phyloP scores from a whole-genome alignment of 2,797 vertebrate genomes.

The Gorsachius magnificus region DNA sequence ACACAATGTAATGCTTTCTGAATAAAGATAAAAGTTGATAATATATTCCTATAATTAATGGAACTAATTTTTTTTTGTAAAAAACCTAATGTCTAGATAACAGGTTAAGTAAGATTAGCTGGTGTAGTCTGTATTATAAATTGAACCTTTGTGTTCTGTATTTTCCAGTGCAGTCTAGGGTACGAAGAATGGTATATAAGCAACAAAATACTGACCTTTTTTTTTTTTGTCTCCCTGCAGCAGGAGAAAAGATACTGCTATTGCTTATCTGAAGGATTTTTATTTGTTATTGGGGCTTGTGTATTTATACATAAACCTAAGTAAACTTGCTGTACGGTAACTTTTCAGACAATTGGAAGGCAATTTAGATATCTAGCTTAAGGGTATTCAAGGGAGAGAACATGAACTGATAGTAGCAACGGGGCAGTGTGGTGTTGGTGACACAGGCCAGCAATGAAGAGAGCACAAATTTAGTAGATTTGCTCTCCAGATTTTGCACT shows the following conservation, averaged over 20 bases:
- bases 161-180: background rate
- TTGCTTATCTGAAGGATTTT: background rate
- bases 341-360: background rate
- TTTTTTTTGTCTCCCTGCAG: background rate
- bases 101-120: background rate
- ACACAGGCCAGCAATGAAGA: background rate
- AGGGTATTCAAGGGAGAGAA: background rate
- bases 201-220: background rate
- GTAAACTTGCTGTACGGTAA: background rate
- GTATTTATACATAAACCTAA: background rate
- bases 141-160: background rate
- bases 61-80: too few species aligned
- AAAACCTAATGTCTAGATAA: background rate
- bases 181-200: background rate
- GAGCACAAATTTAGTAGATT: background rate
- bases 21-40: background rate
- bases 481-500: background rate
- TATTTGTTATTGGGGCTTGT: background rate
- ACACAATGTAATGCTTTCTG: background rate
- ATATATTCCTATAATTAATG: background rate
- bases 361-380: background rate
- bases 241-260: background rate
- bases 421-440: rapidly evolving
- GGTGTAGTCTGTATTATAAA: background rate
- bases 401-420: background rate